Conservation (phyloP, 2,113 vertebrate species). For the Odobenus rosmarus region DNA sequence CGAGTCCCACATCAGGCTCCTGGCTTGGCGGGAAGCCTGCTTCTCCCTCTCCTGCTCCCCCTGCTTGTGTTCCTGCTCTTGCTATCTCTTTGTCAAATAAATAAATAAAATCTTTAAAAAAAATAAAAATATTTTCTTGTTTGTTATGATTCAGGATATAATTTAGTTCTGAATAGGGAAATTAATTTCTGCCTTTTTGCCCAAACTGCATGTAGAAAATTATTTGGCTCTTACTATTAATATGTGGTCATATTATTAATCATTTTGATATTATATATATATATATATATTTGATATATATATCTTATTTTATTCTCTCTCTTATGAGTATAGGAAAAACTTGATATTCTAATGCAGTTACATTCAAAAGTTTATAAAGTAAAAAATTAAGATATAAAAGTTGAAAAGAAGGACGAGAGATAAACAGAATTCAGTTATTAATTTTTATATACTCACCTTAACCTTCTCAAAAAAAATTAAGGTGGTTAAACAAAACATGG, state of each 20-base stretch:
- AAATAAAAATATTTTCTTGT: background rate
- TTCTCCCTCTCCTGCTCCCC: no score
- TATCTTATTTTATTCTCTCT: background rate
- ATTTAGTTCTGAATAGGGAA: background rate
- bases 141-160: background rate
- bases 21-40: no score
- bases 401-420: background rate
- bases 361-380: background rate
- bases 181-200: background rate
- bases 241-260: background rate
- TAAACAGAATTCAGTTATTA: background rate
- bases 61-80: no score
- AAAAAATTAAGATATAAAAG: background rate
- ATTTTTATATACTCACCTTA: background rate
- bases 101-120: no score
- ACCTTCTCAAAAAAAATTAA: background rate
- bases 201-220: background rate
- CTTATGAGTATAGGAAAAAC: constrained; percentile 17
- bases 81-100: no score
- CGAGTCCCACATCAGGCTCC: no score
- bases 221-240: background rate
- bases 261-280: background rate
- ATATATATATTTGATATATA: background rate
- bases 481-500: background rate
- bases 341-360: background rate